Evolutionary conservation across 2,888 invertebrate genomes (phyloP).

Genomic region (Pristionchus maxplancki): DNA sequence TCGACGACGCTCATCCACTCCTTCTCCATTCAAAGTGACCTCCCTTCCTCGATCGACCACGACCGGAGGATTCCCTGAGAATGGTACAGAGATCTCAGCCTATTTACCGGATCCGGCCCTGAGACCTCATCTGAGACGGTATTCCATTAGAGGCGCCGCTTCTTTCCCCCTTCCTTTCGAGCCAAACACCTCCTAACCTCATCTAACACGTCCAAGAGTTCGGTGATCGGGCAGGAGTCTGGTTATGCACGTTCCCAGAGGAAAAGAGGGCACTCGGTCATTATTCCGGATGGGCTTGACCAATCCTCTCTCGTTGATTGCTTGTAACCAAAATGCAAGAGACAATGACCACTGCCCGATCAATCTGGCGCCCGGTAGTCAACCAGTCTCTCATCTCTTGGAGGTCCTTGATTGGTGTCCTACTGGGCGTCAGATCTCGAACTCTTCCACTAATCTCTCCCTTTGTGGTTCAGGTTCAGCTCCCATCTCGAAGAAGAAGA

Average conservation of each 20-base stretch:
- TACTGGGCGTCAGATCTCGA: background rate
- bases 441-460: background rate
- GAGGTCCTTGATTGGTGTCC: too few species aligned
- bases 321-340: background rate
- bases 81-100: constrained; percentile 10
- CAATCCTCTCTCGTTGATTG: background rate
- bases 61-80: background rate
- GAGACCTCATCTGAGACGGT: constrained; percentile 13
- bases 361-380: too few species aligned
- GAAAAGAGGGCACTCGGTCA: background rate
- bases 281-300: too few species aligned
- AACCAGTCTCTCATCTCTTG: too few species aligned
- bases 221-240: background rate
- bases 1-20: background rate
- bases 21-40: constrained; percentile 28
- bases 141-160: background rate
- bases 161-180: background rate
- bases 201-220: constrained; percentile 17
- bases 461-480: background rate
- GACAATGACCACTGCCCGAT: background rate
- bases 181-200: constrained; percentile 17
- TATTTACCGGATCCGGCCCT: constrained; percentile 21
- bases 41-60: constrained; percentile 20
- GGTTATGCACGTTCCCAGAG: background rate
- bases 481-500: constrained; percentile 15